Base-by-base conservation (phyloP, 2,113 vertebrate genomes). In the Mellivora capensis region DNA sequence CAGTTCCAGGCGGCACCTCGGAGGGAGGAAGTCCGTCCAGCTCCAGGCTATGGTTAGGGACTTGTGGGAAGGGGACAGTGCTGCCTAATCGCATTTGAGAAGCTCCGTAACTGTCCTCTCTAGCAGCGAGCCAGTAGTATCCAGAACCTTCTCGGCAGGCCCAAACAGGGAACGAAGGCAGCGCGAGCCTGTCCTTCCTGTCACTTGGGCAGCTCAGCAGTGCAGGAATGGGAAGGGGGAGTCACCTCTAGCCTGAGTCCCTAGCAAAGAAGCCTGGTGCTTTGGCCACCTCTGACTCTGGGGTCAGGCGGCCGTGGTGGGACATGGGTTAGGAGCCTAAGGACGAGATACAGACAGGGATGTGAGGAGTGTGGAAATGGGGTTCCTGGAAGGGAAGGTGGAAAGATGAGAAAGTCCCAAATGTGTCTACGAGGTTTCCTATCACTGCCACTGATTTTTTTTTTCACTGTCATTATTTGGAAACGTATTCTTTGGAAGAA, bases 61-160 rank as follows among this genome's bases (percentile, higher is more conserved):
- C 71, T 47, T 4, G 62, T 17, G 44, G 76, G 64, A 95, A 84
- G 87, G 80, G 23, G 13, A 21, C 64, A 31, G 47, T 6, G 3
- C 71, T 2, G 31, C 85, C 87, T 17, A 57, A 61, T 90, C 95
- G 91, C 20, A 93, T 86, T n/a, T 61, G 71, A 80, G 90, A 79
- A 81, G 37, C 81, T 72, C 64, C 74, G 3, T 21, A 20, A 82
- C 59, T 23, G 4, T 74, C 77, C 15, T 81, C 23, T 88, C 82
- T 42, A 47, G 6, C 61, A 86, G 81, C 87, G 42, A 89, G 83
- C 79, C 79, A 7, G 44, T 18, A 0, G 77, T 7, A 84, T 25
- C 95, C 90, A 69, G 93, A 80, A 76, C 71, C 15, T 69, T n/a
- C 86, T 76, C 42, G 2, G 57, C 69, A 47, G 93, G 52, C 77